phyloP scores from a whole-genome alignment of 2,888 invertebrate genomes.

The Tachystola acroxantha region DNA sequence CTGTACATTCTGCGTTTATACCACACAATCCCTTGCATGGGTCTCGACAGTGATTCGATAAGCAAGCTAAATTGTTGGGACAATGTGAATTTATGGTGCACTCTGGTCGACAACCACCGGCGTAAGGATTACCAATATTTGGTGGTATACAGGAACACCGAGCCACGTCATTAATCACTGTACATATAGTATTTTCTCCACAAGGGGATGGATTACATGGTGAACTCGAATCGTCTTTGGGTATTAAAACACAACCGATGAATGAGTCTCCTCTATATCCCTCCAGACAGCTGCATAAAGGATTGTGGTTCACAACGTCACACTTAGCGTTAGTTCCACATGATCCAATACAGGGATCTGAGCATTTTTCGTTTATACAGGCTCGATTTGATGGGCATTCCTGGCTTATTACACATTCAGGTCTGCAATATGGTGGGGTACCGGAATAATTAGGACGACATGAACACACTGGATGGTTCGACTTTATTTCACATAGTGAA shows the following conservation, averaged over 20 bases:
- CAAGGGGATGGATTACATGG: slow-evolving; percentile 90
- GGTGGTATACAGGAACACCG: slow-evolving; percentile 92
- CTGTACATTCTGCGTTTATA: slow-evolving; percentile 88
- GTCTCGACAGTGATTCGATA: slow-evolving; percentile 90
- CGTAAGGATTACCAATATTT: slow-evolving; percentile 91
- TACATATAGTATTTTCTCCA: slow-evolving; percentile 90
- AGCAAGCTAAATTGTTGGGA: slow-evolving; percentile 85
- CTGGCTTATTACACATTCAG: slow-evolving; percentile 89
- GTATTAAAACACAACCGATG: slow-evolving; percentile 83
- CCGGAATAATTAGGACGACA: slow-evolving; percentile 89
- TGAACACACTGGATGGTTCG: slow-evolving; percentile 87
- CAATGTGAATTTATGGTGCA: slow-evolving; percentile 91
- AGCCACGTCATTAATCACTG: slow-evolving; percentile 81
- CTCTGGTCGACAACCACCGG: slow-evolving; percentile 91
- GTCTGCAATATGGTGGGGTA: slow-evolving; percentile 88
- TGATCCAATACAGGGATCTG: slow-evolving; percentile 86
- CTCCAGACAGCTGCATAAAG: slow-evolving; percentile 86
- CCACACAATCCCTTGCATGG: slow-evolving; percentile 93
- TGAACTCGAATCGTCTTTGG: slow-evolving; percentile 59
- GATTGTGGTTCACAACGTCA: slow-evolving; percentile 87
- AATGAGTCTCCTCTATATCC: slow-evolving; percentile 92
- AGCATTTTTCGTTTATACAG: slow-evolving; percentile 89
- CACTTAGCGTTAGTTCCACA: slow-evolving; percentile 90
- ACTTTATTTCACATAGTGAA: slow-evolving; percentile 89
- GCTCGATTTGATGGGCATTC: slow-evolving; percentile 89